These are phyloP conservation scores for Sparidentex hasta DNA, from an alignment of 2,797 vertebrate genomes.

Conservation along the genomic window DNA sequence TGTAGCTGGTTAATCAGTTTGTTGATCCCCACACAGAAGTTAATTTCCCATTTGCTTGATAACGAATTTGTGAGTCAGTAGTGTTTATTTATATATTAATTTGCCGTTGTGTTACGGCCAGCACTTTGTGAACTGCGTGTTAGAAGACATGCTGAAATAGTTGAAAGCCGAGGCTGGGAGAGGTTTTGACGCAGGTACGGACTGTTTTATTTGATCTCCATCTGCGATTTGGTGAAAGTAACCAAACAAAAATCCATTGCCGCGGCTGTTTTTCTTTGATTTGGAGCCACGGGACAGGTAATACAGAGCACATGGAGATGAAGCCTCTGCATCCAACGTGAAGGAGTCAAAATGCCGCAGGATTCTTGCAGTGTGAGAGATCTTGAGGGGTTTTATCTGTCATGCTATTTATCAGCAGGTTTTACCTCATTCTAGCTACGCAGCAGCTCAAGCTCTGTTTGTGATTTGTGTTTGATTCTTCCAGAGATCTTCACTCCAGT, in stretches of 20 bases:
- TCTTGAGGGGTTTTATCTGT: slow-evolving; percentile 15
- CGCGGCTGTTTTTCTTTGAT: slow-evolving; percentile 63
- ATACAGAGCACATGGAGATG: slow-evolving; percentile 74
- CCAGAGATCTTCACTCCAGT: slow-evolving; percentile 33
- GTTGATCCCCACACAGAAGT: neutral
- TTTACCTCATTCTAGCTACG: neutral
- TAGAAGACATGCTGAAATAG: neutral
- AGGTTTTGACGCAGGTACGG: slow-evolving; percentile 40
- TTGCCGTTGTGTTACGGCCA: neutral
- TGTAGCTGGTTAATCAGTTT: neutral
- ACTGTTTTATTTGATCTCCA: slow-evolving; percentile 35
- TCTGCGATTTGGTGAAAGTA: slow-evolving; percentile 16
- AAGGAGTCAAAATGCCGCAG: slow-evolving; percentile 5
- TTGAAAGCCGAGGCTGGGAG: slow-evolving; percentile 15
- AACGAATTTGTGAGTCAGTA: neutral
- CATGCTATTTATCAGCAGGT: slow-evolving; percentile 13
- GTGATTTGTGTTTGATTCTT: slow-evolving; percentile 35
- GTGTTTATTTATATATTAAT: neutral
- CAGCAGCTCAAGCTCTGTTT: slow-evolving; percentile 8
- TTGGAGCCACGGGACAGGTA: slow-evolving; percentile 67
- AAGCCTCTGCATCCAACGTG: slow-evolving; percentile 30
- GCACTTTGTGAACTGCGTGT: neutral
- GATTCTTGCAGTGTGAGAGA: slow-evolving; percentile 14
- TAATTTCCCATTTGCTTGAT: neutral
- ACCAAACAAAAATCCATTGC: slow-evolving; percentile 53